These are phyloP conservation scores for Carpatolechia fugitivella DNA, from an alignment of 2,888 invertebrate species.

Conservation along the genomic window DNA sequence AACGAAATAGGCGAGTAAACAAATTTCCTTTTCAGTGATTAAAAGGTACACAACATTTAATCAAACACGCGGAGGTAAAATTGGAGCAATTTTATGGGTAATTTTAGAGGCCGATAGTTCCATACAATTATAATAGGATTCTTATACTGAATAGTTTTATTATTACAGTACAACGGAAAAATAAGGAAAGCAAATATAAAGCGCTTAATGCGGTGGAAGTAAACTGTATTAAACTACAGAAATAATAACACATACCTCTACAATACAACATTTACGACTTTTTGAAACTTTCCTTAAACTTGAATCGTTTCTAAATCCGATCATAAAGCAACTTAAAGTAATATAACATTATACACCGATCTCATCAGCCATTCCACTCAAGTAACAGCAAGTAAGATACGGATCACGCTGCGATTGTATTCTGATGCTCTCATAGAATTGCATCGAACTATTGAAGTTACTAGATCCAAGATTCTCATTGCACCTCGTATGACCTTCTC, in stretches of 20 bases:
- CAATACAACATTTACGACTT: too few relatives aligned
- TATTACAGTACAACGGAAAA: too few relatives aligned
- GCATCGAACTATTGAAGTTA: background rate
- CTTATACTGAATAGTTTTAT: too few relatives aligned
- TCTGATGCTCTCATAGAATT: background rate
- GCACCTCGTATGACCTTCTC: background rate
- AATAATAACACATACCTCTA: too few relatives aligned
- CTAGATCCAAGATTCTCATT: background rate
- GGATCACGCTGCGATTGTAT: conserved; percentile 2
- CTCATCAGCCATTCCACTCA: background rate
- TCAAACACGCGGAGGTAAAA: background rate
- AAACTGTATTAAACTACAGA: too few relatives aligned
- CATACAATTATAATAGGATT: too few relatives aligned
- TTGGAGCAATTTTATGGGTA: background rate
- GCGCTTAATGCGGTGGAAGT: too few relatives aligned
- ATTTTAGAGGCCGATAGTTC: background rate
- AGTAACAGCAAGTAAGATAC: background rate
- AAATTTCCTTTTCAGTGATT: conserved; percentile 1
- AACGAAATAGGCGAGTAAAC: conserved; percentile 2
- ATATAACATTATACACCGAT: background rate
- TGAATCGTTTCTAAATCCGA: background rate
- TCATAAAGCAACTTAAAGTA: too few relatives aligned
- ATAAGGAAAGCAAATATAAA: too few relatives aligned
- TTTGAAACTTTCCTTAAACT: background rate
- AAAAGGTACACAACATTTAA: background rate